Evolutionary conservation across 2,113 vertebrate genomes (phyloP), one percentile per base, ranked within the genome.

Genomic region (Cryptomyrus ogoouensis): DNA sequence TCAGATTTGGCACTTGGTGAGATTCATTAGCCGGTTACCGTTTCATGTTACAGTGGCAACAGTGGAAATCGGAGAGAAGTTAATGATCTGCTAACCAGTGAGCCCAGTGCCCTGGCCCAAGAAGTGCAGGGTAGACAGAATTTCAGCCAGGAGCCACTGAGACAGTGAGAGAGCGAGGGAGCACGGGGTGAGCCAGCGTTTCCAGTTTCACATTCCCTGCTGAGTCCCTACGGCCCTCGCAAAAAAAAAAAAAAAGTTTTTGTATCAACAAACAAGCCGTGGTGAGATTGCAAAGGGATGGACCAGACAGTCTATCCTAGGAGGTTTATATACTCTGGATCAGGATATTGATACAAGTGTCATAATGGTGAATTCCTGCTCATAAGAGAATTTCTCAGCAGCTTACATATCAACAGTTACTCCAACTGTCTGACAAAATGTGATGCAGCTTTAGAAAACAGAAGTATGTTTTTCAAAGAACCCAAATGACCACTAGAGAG

Each of bases 71-170:
- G 91, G 86, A 93, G 92, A 93, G 91, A 91, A 92, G 89, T 91
- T 93, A 93, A 94, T 93, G 91, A 93, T 90, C 92, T 94, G 92
- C 91, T 93, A 93, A 93, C 90, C 92, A 88, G 91, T 86, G 83
- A 90, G 46, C 91, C 88, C 90, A 91, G 80, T 90, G 74, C 80
- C 53, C 87, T 88, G 91, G 92, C 91, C 91, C 91, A 89, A 89
- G 91, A 91, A 74, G 90, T 66, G 90, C 92, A 91, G 93, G 91
- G 91, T 91, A 91, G 91, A 88, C 85, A 70, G 86, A 91, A 88
- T 85, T 83, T n/a, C 39, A 90, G 92, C 93, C 93, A 94, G 90
- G 89, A 90, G 88, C 70, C 89, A 88, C 19, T 27, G 49, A 89
- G 88, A 90, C 89, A 89, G 91, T 70, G 85, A 50, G 88, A 80